phyloP scores from a whole-genome alignment of 2,797 vertebrate species.

The Passerculus sandwichensis region DNA sequence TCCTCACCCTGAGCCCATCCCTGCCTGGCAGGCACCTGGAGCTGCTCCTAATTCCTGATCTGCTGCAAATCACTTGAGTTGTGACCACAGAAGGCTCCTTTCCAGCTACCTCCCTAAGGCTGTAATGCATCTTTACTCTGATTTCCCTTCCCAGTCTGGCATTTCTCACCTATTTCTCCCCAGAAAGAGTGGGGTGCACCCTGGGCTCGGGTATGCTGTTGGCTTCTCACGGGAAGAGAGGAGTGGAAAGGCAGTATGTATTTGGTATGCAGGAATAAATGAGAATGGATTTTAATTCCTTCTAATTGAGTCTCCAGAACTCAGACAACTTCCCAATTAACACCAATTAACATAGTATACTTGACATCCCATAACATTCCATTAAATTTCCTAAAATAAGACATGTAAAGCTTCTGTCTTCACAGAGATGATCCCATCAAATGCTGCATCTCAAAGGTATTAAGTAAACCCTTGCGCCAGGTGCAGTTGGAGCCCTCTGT shows the following conservation, averaged over 20 bases:
- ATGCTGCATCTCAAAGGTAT: neutral
- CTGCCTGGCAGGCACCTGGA: neutral
- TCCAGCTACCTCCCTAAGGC: neutral
- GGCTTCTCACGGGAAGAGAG: neutral
- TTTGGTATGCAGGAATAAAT: constrained; percentile 65
- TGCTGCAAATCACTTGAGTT: rapidly evolving
- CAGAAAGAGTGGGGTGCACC: neutral
- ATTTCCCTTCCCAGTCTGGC: neutral
- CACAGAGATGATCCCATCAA: neutral
- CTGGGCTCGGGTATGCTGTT: neutral
- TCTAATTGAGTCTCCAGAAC: constrained; percentile 71
- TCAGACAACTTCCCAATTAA: constrained; percentile 74
- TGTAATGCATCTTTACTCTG: neutral
- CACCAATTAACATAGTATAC: constrained; percentile 54
- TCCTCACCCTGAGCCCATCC: neutral
- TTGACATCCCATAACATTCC: constrained; percentile 71
- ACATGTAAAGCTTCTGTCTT: constrained; percentile 28
- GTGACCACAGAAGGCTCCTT: neutral
- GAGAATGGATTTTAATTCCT: constrained; percentile 71
- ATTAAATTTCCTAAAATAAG: constrained; percentile 68
- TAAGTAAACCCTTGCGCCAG: neutral
- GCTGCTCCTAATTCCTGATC: neutral
- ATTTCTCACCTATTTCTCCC: neutral
- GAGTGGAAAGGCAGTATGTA: neutral
- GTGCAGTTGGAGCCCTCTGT: neutral